Evolutionary conservation across 2,888 invertebrate species (phyloP).

Genomic region (Octonoba sinensis): DNA sequence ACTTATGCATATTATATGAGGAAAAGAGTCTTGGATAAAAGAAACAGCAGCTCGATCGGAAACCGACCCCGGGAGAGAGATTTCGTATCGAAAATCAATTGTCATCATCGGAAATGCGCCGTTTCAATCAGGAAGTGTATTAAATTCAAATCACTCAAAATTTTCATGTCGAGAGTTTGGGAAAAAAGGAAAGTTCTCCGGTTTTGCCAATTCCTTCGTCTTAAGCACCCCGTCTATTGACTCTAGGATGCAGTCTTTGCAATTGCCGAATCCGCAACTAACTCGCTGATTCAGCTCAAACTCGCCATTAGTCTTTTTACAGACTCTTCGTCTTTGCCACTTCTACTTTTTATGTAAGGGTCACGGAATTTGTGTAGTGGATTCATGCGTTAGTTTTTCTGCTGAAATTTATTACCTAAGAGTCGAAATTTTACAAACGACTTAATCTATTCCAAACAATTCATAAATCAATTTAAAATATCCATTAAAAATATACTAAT

Average conservation of each 20-base stretch:
- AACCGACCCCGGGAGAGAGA: constrained; percentile 4
- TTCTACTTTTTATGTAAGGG: constrained; percentile 7
- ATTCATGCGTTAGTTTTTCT: not conserved
- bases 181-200: constrained; percentile 24
- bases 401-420: constrained; percentile 12
- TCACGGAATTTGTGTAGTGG: too few species aligned
- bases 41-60: constrained; percentile 13
- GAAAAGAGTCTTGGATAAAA: not conserved
- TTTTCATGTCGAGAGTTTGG: constrained; percentile 10
- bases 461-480: too few species aligned
- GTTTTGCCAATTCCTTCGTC: constrained; percentile 28
- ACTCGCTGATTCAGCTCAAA: constrained; percentile 57
- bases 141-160: constrained; percentile 60
- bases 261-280: constrained; percentile 56
- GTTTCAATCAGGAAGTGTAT: constrained; percentile 57
- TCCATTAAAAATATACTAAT: too few species aligned
- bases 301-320: constrained; percentile 40
- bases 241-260: constrained; percentile 14
- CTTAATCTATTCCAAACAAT: too few species aligned
- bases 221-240: constrained; percentile 35
- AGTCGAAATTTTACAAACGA: too few species aligned
- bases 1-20: constrained; percentile 17
- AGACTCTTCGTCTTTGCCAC: not conserved
- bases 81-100: constrained; percentile 54
- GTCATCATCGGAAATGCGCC: constrained; percentile 37